Base-by-base conservation (phyloP, 2,888 invertebrate genomes). In the Spilosoma lubricipeda region DNA sequence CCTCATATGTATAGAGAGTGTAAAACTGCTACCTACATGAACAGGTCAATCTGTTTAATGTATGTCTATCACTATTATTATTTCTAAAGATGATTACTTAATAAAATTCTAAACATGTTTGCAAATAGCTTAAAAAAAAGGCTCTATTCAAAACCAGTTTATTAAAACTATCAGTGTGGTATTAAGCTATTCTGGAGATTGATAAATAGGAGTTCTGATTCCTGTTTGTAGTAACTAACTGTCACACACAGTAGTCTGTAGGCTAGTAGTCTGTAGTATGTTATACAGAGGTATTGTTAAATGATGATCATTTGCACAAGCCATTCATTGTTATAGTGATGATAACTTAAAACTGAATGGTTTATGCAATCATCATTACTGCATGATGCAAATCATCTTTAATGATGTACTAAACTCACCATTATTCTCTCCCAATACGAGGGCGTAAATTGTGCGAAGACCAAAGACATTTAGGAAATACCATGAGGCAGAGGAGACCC, bases 401-500 rank as follows among this genome's bases (percentile, higher is more conserved):
- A 20, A 65, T 36, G 42, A 20, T n/a, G 15, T 27, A 9, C 13
- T 64, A 5, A 27, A 63, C 89, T 92, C 94, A 97, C 97, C 98
- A 96, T 99, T 99, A 91, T 99, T 99, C 92, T 99, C 99, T 76
- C 99, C 99, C 76, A 99, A 96, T 13, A 99, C 99, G 59, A 99
- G 96, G 0, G 99, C 98, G 92, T 99, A 99, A 91, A 99, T 99
- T 83, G 99, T 99, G 76, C 99, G 96, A 70, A 99, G 96, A 30
- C 99, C 99, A 93, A 99, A 99, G 0, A 99, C 99, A 91, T 99
- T 99, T 23, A 99, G 97, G 94, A 99, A 99, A 94, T 99, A 99
- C 99, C 99, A 99, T 0, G 99, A 99, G 0, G 99, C 99, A 0
- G 99, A 99, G 0, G 99, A 99, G 0, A 99, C 99, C 99, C 99